phyloP scores from a whole-genome alignment of 2,797 vertebrate genomes.

The Pteronotus mesoamericanus region DNA sequence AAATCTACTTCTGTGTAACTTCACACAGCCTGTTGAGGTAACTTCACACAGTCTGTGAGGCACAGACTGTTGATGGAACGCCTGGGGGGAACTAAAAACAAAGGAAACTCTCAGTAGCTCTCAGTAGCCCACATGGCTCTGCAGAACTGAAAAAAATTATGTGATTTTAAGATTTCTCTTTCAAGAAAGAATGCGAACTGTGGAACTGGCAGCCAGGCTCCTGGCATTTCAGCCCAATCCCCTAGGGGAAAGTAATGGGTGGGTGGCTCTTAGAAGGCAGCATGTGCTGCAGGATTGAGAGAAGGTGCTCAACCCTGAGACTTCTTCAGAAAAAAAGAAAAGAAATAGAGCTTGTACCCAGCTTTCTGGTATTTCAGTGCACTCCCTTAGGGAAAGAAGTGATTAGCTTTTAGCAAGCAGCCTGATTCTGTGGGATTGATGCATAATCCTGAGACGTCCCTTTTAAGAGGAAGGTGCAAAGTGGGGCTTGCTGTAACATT shows the following conservation, averaged over 20 bases:
- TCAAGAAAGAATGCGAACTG: neutral
- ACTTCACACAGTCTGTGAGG: neutral
- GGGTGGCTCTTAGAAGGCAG: neutral
- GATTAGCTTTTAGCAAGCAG: neutral
- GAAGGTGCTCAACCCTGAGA: neutral
- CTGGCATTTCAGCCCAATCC: neutral
- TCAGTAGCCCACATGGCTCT: neutral
- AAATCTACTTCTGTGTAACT: neutral
- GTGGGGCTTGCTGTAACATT: neutral
- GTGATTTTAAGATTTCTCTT: neutral
- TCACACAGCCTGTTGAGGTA: neutral
- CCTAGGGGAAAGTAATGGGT: neutral
- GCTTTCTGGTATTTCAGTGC: neutral
- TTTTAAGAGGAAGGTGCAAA: neutral
- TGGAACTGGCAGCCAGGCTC: neutral
- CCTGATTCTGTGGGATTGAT: neutral
- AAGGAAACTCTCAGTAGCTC: neutral
- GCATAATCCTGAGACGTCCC: neutral
- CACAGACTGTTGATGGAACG: neutral
- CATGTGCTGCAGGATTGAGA: neutral
- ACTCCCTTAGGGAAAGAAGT: neutral
- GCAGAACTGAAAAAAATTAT: neutral
- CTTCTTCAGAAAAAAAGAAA: neutral
- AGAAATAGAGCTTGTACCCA: neutral
- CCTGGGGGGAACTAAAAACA: neutral